phyloP scores from a whole-genome alignment of 2,797 vertebrate species.

The Chelidonichthys spinosus region DNA sequence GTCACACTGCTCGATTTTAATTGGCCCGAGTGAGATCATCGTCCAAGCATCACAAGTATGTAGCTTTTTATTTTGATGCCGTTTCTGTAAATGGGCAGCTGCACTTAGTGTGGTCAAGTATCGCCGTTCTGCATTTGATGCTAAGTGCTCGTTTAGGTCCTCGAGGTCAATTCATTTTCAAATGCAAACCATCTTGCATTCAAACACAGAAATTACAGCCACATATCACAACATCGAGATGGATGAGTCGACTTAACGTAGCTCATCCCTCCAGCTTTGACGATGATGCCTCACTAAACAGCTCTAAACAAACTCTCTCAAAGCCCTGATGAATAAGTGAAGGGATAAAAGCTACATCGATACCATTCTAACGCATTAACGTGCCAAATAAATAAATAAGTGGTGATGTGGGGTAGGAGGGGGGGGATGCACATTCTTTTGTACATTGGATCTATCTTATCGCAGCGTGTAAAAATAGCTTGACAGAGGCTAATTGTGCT shows the following conservation, averaged over 20 bases:
- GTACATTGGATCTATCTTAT: slow-evolving; percentile 83
- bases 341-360: slow-evolving; percentile 82
- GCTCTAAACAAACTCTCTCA: slow-evolving; percentile 82
- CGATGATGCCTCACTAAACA: slow-evolving; percentile 70
- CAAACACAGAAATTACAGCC: slow-evolving; percentile 60
- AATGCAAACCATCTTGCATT: slow-evolving; percentile 60
- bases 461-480: slow-evolving; percentile 81
- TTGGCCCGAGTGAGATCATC: slow-evolving; percentile 5
- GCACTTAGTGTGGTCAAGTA: slow-evolving; percentile 63
- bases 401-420: slow-evolving; percentile 56
- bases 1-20: slow-evolving; percentile 4
- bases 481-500: slow-evolving; percentile 85
- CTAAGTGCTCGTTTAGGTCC: slow-evolving; percentile 70
- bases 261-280: slow-evolving; percentile 57
- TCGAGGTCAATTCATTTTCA: slow-evolving; percentile 71
- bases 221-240: slow-evolving; percentile 58
- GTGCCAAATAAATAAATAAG: slow-evolving; percentile 84
- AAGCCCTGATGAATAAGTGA: slow-evolving; percentile 83
- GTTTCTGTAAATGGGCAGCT: slow-evolving; percentile 53
- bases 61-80: background rate
- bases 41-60: background rate
- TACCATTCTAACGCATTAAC: slow-evolving; percentile 81
- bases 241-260: slow-evolving; percentile 52
- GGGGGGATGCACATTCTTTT: slow-evolving; percentile 72
- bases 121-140: slow-evolving; percentile 56